A percentile compares a stretch with the other conserved stretches of the same genome.
These are phyloP conservation scores for Parapristionchus giblindavisi DNA, from an alignment of 2,888 invertebrate species.

Conservation along the genomic window DNA sequence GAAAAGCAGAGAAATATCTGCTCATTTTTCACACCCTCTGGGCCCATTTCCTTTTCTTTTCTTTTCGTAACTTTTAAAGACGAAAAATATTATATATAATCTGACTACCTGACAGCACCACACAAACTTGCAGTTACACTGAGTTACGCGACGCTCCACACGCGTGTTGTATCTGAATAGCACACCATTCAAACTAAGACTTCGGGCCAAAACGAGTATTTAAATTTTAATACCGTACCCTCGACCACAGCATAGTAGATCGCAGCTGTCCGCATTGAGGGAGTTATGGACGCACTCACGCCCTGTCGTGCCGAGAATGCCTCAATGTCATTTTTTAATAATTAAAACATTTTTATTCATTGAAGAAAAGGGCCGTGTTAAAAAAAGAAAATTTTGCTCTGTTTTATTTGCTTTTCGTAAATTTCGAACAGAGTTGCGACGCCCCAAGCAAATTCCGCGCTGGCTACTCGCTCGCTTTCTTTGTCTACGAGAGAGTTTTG, in stretches of 20 bases:
- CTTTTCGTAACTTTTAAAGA: not conserved
- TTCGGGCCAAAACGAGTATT: not conserved
- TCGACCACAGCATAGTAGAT: conserved; percentile 71
- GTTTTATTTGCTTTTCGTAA: too few relatives aligned
- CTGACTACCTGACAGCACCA: conserved; percentile 69
- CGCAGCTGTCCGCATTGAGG: conserved; percentile 71
- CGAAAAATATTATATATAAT: conserved; percentile 42
- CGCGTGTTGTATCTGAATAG: conserved; percentile 46
- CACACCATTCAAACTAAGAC: conserved; percentile 36
- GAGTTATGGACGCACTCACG: conserved; percentile 76
- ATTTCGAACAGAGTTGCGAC: too few relatives aligned
- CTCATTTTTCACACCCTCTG: not conserved
- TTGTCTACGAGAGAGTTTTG: too few relatives aligned
- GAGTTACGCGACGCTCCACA: conserved; percentile 47
- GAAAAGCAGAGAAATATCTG: too few relatives aligned
- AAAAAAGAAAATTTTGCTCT: too few relatives aligned
- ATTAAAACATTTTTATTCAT: too few relatives aligned
- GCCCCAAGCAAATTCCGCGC: too few relatives aligned
- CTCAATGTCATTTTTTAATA: conserved; percentile 36
- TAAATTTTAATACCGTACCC: conserved; percentile 66
- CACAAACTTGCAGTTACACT: conserved; percentile 69
- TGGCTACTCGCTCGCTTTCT: too few relatives aligned
- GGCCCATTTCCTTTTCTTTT: not conserved
- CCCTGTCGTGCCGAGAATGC: conserved; percentile 58
- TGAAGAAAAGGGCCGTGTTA: too few relatives aligned